phyloP scores from a whole-genome alignment of 2,797 vertebrate species.

The Sebastes aleutianus region DNA sequence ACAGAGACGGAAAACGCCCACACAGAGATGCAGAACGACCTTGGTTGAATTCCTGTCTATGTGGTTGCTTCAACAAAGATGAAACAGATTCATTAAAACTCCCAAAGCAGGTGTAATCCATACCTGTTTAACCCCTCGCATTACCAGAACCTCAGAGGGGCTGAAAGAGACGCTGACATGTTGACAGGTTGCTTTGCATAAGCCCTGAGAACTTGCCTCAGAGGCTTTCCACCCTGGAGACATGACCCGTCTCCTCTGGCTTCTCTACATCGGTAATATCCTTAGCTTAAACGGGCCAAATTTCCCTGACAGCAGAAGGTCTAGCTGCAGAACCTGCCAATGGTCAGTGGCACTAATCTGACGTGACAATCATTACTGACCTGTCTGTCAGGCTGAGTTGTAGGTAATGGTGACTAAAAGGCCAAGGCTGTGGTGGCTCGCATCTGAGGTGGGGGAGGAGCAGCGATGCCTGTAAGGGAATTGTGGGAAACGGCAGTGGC shows the following conservation, averaged over 20 bases:
- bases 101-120: constrained; percentile 14
- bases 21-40: neutral
- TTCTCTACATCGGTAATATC: constrained; percentile 25
- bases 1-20: neutral
- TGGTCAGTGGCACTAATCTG: constrained; percentile 50
- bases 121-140: constrained; percentile 12
- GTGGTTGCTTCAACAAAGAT: neutral
- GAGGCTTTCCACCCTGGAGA: constrained; percentile 23
- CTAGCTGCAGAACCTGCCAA: constrained; percentile 23
- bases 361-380: constrained; percentile 64
- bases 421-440: constrained; percentile 26
- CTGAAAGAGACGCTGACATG: constrained; percentile 3
- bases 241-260: constrained; percentile 27
- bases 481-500: constrained; percentile 35
- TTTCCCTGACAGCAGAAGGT: constrained; percentile 53
- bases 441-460: neutral
- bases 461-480: constrained; percentile 4
- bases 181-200: constrained; percentile 47
- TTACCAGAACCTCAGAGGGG: constrained; percentile 7
- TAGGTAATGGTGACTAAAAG: constrained; percentile 56
- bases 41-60: neutral
- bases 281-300: constrained; percentile 23
- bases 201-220: constrained; percentile 13
- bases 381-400: constrained; percentile 43
- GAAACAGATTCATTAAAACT: neutral